Evolutionary conservation across 1,140 invertebrate species (phyloP), one percentile per base, ranked within the genome.

Genomic region (Dendroctonus ponderosae): DNA sequence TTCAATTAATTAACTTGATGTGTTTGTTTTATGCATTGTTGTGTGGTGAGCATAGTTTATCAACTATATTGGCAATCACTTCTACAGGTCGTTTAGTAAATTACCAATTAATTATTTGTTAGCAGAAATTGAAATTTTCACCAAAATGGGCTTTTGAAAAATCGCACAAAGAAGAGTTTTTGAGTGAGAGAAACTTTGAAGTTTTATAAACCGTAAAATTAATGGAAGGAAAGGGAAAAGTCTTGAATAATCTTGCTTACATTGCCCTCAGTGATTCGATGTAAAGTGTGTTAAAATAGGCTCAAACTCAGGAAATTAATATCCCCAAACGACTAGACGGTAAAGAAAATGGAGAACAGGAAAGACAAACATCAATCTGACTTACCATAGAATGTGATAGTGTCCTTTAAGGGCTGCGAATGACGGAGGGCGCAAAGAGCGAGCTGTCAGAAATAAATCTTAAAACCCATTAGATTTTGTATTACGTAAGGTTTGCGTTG

Each of bases 311-410:
- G 52, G 39, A 43, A 58, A 58, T 58, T 58, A 58, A 58, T 58
- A 43, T 58, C n/a, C 56, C 56, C 38, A 14, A 7, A 15, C n/a
- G 41, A 11, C 52, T 11, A 54, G 39, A 58, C 6, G 56, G 12
- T 14, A 58, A 44, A 26, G 26, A 42, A 58, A 44, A 11, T 40
- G 42, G 12, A 14, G 43, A 58, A n/a, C 11, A 58, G 40, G 12
- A 44, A 58, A 58, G 56, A 58, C 56, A 58, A 58, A 58, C 56
- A 58, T 58, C 44, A 58, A 44, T 58, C 56, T 58, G 56, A 58
- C 41, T 58, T 58, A 58, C n/a, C 7, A 40, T 44, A 15, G n/a
- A 37, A 58, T 58, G 44, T 58, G 56, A 58, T 42, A 58, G 56
- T 58, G 56, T 58, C 56, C 56, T 58, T 58, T 58, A 58, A 58